These are phyloP conservation scores for Myotis daubentonii DNA, from an alignment of 2,797 vertebrate genomes.

Conservation along the genomic window DNA sequence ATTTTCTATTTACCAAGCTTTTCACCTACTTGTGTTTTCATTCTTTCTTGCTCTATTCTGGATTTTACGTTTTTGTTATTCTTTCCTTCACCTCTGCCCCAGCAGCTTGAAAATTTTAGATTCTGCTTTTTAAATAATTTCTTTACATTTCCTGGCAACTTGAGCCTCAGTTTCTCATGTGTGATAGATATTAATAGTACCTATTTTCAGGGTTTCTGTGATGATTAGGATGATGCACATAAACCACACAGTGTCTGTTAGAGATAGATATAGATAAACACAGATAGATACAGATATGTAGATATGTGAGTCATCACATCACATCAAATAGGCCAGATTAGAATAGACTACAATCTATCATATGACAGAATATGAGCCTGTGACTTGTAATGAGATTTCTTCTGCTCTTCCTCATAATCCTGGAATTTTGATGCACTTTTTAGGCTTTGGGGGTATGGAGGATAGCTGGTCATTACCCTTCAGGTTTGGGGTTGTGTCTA, in stretches of 20 bases:
- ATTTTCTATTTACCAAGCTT: neutral
- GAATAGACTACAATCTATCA: neutral
- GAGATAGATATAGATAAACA: neutral
- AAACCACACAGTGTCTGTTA: neutral
- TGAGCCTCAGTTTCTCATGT: slow-evolving; percentile 35
- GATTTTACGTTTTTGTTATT: slow-evolving; percentile 24
- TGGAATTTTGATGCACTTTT: neutral
- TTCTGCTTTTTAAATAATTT: slow-evolving; percentile 19
- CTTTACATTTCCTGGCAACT: slow-evolving; percentile 36
- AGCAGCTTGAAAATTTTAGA: neutral
- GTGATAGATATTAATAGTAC: neutral
- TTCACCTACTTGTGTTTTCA: neutral
- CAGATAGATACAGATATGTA: neutral
- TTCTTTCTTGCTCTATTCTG: slow-evolving; percentile 32
- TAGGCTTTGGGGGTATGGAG: neutral
- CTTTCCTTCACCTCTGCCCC: neutral
- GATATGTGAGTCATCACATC: neutral
- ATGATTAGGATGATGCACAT: neutral
- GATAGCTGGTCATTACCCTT: neutral
- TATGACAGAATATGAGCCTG: neutral
- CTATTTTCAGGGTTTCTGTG: neutral
- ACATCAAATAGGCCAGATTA: neutral
- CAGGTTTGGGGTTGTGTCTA: neutral
- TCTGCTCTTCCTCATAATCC: neutral
- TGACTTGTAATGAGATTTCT: neutral